These are phyloP conservation scores for Ceramica pisi DNA, from an alignment of 2,888 invertebrate genomes.

Conservation along the genomic window DNA sequence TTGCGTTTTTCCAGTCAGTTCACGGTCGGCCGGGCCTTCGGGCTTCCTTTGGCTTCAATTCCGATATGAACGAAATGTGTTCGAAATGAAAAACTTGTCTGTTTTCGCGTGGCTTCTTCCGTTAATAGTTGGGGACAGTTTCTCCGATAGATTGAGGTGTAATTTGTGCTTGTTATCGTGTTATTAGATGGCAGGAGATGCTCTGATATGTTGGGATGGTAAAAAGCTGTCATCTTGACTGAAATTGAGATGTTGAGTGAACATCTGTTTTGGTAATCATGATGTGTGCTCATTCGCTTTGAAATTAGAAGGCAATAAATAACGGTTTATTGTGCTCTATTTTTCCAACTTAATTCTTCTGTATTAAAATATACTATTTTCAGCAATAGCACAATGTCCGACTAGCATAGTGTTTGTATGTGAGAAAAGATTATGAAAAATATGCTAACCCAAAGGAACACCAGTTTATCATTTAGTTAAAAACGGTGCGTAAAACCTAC, in stretches of 20 bases:
- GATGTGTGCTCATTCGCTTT: slow-evolving; percentile 15
- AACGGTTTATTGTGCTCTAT: not conserved
- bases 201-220: slow-evolving; percentile 52
- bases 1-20: slow-evolving; percentile 87
- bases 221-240: slow-evolving; percentile 58
- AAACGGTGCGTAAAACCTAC: not conserved
- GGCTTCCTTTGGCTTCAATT: slow-evolving; percentile 81
- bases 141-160: slow-evolving; percentile 76
- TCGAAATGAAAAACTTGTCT: slow-evolving; percentile 78
- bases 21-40: slow-evolving; percentile 83
- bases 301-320: not conserved
- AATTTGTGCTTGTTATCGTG: slow-evolving; percentile 79
- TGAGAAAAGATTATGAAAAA: not conserved
- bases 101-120: slow-evolving; percentile 83
- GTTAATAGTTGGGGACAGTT: slow-evolving; percentile 78
- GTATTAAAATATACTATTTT: not conserved
- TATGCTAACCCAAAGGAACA: not conserved
- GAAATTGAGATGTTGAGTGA: slow-evolving; percentile 49
- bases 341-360: not conserved
- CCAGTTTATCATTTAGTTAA: no score
- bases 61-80: slow-evolving; percentile 82
- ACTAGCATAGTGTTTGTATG: not conserved
- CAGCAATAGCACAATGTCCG: not conserved
- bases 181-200: slow-evolving; percentile 75
- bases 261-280: slow-evolving; percentile 47